These are phyloP conservation scores for Cosmopolites sordidus DNA, from an alignment of 2,888 invertebrate species.

Conservation along the genomic window DNA sequence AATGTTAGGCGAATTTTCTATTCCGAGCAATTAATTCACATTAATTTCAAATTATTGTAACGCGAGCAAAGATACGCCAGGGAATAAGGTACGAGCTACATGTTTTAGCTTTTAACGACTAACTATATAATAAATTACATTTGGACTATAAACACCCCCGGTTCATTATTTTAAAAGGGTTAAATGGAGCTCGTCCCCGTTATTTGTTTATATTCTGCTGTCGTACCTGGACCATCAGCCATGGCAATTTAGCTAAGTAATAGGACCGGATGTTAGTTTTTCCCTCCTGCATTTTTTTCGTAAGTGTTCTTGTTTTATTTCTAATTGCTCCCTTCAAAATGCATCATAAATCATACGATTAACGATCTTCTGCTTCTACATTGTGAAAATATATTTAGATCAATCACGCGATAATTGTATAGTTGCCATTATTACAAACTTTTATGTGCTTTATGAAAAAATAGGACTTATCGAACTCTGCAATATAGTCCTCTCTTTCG, in stretches of 20 bases:
- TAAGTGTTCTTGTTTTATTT: no score
- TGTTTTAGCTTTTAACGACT: conserved; percentile 28
- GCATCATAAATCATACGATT: no score
- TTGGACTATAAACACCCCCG: conserved; percentile 19
- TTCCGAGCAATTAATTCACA: conserved; percentile 22
- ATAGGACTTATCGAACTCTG: no score
- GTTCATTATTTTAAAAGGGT: conserved; percentile 25
- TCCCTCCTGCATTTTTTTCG: no score
- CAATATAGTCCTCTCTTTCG: no score
- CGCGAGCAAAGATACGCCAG: conserved; percentile 16
- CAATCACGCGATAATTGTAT: no score
- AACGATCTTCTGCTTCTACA: no score
- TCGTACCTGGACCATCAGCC: conserved; percentile 1
- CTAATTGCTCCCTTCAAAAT: no score
- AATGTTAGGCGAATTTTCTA: conserved; percentile 7
- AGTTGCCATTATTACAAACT: no score
- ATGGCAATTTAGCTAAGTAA: not conserved
- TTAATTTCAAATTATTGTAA: conserved; percentile 24
- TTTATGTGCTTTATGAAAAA: no score
- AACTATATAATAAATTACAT: conserved; percentile 27
- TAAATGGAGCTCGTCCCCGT: conserved; percentile 15
- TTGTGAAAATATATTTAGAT: no score
- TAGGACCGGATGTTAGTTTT: not conserved
- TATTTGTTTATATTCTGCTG: conserved; percentile 20
- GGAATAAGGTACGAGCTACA: conserved; percentile 21